Percentiles rank a stretch among this genome's conserved stretches.
Evolutionary conservation across 30 jellyfish, hydroid and myxozoan genomes (phyloP).

Genomic region (Rhopilema esculentum): DNA sequence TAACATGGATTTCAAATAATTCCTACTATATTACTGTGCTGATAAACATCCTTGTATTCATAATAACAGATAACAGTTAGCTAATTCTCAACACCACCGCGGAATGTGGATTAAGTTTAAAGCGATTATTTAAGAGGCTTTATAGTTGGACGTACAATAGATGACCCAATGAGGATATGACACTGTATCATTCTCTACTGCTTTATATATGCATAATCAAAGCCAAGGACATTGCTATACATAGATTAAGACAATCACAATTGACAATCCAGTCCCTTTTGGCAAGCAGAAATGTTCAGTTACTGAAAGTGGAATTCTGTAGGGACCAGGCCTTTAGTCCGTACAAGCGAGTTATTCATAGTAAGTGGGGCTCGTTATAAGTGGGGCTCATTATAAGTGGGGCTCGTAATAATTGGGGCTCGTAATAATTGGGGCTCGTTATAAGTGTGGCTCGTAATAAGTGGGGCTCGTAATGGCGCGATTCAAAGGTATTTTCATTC

Average conservation of each 20-base stretch:
- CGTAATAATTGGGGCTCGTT: too few relatives aligned
- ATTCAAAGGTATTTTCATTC: too few relatives aligned
- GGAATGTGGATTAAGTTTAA: constrained; percentile 5
- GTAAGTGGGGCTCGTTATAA: too few relatives aligned
- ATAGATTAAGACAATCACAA: not conserved
- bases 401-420: too few relatives aligned
- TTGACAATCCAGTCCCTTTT: not conserved
- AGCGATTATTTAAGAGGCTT: not conserved
- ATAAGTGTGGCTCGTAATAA: too few relatives aligned
- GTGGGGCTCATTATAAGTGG: too few relatives aligned
- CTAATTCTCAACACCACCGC: not conserved
- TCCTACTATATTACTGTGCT: not conserved
- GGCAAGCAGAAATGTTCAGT: not conserved
- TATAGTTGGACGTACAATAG: not conserved
- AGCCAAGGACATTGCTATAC: not conserved
- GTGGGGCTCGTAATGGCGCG: too few relatives aligned
- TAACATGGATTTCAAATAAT: too few relatives aligned
- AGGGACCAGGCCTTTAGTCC: too few relatives aligned
- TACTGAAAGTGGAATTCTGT: not conserved
- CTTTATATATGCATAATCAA: not conserved
- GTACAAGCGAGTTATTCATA: too few relatives aligned
- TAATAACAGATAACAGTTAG: constrained; percentile 1
- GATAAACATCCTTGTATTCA: not conserved
- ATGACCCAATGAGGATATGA: constrained; percentile 1
- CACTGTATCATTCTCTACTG: not conserved